Evolutionary conservation across 64 coral and sea anemone species (phyloP).

Genomic region (Stichodactyla mertensii): DNA sequence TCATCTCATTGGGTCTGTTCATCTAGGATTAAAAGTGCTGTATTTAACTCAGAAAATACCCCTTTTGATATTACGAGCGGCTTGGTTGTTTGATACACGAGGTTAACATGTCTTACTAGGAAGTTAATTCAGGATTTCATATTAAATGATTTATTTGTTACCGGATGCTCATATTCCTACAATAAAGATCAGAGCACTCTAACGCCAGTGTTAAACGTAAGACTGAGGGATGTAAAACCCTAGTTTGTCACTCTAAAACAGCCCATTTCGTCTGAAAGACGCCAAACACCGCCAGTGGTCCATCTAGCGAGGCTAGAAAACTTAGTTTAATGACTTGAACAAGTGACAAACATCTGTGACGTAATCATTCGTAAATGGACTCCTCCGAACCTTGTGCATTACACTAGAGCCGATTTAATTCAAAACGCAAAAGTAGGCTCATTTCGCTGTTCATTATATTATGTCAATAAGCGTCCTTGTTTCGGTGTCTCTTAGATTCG

Average conservation of each 20-base stretch:
- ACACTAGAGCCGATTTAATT: neutral
- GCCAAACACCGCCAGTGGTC: neutral
- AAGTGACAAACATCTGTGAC: constrained; percentile 6
- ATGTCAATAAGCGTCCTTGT: neutral
- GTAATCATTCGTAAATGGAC: neutral
- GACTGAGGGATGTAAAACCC: neutral
- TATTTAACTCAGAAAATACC: neutral
- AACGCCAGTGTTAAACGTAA: neutral
- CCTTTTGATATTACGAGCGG: neutral
- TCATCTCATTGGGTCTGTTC: neutral
- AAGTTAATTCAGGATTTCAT: neutral
- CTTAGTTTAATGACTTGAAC: neutral
- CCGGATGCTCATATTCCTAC: neutral
- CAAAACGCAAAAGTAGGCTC: neutral
- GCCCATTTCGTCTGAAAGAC: neutral
- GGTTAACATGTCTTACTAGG: neutral
- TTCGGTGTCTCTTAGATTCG: neutral
- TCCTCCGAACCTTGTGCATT: neutral
- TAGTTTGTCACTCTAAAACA: neutral
- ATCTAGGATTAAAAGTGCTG: neutral
- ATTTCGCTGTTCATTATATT: neutral
- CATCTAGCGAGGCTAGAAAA: neutral
- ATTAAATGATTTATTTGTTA: neutral
- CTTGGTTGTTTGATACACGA: neutral
- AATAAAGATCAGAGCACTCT: neutral